A percentile compares a stretch with the other conserved stretches of the same genome.
These are phyloP conservation scores for Cheilosia vernalis DNA, from an alignment of 2,888 invertebrate species.

Conservation along the genomic window DNA sequence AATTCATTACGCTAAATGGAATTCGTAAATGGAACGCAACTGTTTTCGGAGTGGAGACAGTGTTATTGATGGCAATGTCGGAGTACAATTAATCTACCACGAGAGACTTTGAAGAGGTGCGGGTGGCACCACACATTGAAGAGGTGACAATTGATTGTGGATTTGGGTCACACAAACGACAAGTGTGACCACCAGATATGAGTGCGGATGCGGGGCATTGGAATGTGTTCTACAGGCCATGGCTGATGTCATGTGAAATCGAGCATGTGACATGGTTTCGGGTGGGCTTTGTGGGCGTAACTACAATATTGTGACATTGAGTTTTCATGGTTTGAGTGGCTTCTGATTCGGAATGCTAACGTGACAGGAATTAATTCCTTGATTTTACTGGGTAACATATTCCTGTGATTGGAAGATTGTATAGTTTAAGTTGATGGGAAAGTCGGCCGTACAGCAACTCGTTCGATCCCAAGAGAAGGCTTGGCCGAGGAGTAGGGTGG, in stretches of 20 bases:
- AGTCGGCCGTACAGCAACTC: background rate
- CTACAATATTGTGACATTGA: conserved; percentile 54
- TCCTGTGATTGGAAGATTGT: conserved; percentile 14
- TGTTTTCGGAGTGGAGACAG: conserved; percentile 56
- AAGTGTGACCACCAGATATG: conserved; percentile 52
- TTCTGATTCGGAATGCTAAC: conserved; percentile 33
- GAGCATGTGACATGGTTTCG: conserved; percentile 51
- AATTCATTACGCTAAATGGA: conserved; percentile 65
- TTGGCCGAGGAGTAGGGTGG: too few relatives aligned
- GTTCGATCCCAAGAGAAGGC: background rate
- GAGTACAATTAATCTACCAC: conserved; percentile 62
- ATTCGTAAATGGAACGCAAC: conserved; percentile 45
- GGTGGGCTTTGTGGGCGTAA: conserved; percentile 27
- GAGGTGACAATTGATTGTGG: conserved; percentile 40
- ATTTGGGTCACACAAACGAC: conserved; percentile 43
- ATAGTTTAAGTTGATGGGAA: background rate
- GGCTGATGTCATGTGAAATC: conserved; percentile 60
- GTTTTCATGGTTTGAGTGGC: conserved; percentile 36
- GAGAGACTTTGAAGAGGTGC: conserved; percentile 19
- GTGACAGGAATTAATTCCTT: conserved; percentile 49
- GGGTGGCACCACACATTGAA: conserved; percentile 4
- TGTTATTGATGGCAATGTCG: conserved; percentile 48
- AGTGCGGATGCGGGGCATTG: conserved; percentile 14
- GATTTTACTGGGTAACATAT: conserved; percentile 15
- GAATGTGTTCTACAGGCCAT: conserved; percentile 20